A percentile compares a stretch with the other conserved stretches of the same genome.
These are phyloP conservation scores for Quadroppia sp. DNA, from an alignment of 2,888 invertebrate genomes.

Conservation along the genomic window DNA sequence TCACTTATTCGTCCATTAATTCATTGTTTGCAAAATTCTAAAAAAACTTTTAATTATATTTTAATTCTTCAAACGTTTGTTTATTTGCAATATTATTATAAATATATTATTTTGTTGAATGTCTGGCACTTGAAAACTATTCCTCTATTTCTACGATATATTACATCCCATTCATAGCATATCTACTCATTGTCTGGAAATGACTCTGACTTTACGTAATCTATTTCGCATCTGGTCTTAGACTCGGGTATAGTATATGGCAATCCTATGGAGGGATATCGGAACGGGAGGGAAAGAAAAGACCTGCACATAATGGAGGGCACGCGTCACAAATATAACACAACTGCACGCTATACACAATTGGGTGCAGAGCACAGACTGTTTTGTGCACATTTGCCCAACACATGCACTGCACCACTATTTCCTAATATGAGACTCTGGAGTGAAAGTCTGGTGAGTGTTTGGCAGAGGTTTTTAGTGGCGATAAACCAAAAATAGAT, in stretches of 20 bases:
- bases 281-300: slow-evolving; percentile 13
- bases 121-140: no score
- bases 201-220: slow-evolving; percentile 1
- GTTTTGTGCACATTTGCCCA: slow-evolving; percentile 21
- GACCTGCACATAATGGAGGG: slow-evolving; percentile 21
- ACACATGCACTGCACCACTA: slow-evolving; percentile 20
- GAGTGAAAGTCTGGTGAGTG: slow-evolving; percentile 7
- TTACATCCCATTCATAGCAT: no score
- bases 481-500: slow-evolving; percentile 37
- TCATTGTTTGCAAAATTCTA: no score
- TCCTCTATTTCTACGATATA: no score
- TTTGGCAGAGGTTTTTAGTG: slow-evolving; percentile 1
- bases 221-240: slow-evolving; percentile 33
- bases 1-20: no score
- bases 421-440: neutral
- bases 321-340: slow-evolving; percentile 36
- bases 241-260: neutral
- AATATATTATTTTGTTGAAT: no score
- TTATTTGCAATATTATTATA: no score
- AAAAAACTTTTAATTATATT: no score
- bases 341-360: slow-evolving; percentile 31
- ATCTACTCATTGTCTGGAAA: no score
- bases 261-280: slow-evolving; percentile 17
- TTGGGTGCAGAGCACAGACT: slow-evolving; percentile 2
- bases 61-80: no score